Evolutionary conservation across 2,888 invertebrate species (phyloP).

Genomic region (Prosapia bicincta): DNA sequence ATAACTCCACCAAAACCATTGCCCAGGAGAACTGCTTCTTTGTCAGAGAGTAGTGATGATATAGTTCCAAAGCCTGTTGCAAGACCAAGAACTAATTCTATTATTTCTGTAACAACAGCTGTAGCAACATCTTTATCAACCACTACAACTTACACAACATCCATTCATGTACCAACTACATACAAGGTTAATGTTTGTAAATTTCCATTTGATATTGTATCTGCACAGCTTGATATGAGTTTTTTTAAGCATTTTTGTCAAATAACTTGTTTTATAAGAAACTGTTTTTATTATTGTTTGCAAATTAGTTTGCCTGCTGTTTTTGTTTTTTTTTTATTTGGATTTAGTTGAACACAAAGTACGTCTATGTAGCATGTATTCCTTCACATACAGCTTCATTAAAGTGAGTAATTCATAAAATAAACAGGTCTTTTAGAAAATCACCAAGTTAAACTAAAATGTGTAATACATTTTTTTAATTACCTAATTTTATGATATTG

Average conservation of each 20-base stretch:
- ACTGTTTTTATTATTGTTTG: not conserved
- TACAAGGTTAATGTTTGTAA: conserved; percentile 16
- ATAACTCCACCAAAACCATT: conserved; percentile 72
- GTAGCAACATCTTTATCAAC: conserved; percentile 46
- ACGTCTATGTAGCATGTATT: too few relatives aligned
- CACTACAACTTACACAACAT: not conserved
- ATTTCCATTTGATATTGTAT: not conserved
- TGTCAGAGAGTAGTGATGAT: conserved; percentile 63
- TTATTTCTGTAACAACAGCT: conserved; percentile 52
- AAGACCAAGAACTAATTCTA: conserved; percentile 63
- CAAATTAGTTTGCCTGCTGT: not conserved
- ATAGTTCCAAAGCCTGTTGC: conserved; percentile 59
- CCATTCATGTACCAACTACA: conserved; percentile 6
- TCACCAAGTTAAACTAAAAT: too few relatives aligned
- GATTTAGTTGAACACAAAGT: too few relatives aligned
- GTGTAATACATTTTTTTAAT: too few relatives aligned
- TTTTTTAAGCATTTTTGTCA: too few relatives aligned
- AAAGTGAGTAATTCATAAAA: too few relatives aligned
- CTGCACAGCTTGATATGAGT: conserved; percentile 2
- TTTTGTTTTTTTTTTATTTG: not conserved
- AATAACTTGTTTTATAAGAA: too few relatives aligned
- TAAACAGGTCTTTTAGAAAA: too few relatives aligned
- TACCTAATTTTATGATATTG: too few relatives aligned
- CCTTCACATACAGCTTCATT: too few relatives aligned
- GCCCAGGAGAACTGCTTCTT: conserved; percentile 67